Percentiles rank a stretch among this genome's conserved stretches.
These are phyloP conservation scores for Menidia menidia DNA, from an alignment of 2,797 vertebrate species.

Conservation along the genomic window DNA sequence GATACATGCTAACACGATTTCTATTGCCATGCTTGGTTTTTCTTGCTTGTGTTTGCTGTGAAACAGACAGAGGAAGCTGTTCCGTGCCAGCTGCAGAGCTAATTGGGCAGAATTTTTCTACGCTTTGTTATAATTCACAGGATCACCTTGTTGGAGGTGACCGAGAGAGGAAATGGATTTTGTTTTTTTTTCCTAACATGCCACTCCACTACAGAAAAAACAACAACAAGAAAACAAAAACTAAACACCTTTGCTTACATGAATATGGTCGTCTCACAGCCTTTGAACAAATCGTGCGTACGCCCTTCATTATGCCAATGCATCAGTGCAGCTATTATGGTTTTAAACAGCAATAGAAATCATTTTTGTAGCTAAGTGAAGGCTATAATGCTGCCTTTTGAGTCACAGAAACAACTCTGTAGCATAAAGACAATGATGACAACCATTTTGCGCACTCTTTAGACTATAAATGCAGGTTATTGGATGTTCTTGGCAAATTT, in stretches of 20 bases:
- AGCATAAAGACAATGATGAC: constrained; percentile 84
- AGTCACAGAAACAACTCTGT: constrained; percentile 80
- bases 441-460: constrained; percentile 73
- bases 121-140: constrained; percentile 46
- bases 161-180: constrained; percentile 50
- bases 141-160: constrained; percentile 56
- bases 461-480: constrained; percentile 74
- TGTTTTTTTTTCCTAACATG: constrained; percentile 50
- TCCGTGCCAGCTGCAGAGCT: constrained; percentile 58
- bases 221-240: constrained; percentile 29
- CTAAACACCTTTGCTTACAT: constrained; percentile 63
- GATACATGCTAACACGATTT: constrained; percentile 90
- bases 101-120: constrained; percentile 76
- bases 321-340: constrained; percentile 77
- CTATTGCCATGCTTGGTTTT: constrained; percentile 81
- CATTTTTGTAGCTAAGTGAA: constrained; percentile 81
- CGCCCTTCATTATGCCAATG: constrained; percentile 63
- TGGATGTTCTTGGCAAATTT: constrained; percentile 77
- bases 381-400: constrained; percentile 81
- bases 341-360: constrained; percentile 86
- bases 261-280: constrained; percentile 67
- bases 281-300: constrained; percentile 62
- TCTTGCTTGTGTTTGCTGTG: constrained; percentile 73
- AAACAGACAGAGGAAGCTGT: constrained; percentile 62
- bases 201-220: constrained; percentile 46